These are phyloP conservation scores for Lophius americanus DNA, from an alignment of 2,797 vertebrate genomes.

Conservation along the genomic window DNA sequence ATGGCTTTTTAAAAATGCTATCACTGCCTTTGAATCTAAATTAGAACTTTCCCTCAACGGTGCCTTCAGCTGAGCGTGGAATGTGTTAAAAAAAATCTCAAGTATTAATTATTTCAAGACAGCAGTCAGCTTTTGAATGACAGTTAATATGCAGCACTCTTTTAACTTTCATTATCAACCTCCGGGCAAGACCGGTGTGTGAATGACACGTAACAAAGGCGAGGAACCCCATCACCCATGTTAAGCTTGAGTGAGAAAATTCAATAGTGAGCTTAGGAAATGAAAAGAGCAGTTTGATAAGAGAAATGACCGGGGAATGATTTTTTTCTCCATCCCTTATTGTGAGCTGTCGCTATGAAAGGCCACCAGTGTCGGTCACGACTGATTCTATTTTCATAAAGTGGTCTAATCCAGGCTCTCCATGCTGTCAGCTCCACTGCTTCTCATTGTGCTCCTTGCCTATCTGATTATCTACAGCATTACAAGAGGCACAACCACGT, in stretches of 20 bases:
- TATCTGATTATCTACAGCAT: conserved; percentile 71
- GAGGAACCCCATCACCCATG: conserved; percentile 58
- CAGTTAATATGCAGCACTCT: conserved; percentile 70
- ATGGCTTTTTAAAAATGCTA: background rate
- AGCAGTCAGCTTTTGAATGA: conserved; percentile 42
- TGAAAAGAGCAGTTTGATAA: conserved; percentile 73
- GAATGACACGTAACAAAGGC: conserved; percentile 61
- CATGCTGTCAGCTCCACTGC: conserved; percentile 62
- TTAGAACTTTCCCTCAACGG: conserved; percentile 20
- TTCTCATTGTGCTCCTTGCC: conserved; percentile 63
- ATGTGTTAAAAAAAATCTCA: conserved; percentile 7
- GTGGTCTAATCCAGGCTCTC: conserved; percentile 68
- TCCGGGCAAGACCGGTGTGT: conserved; percentile 48
- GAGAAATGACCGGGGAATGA: conserved; percentile 68
- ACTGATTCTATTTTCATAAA: conserved; percentile 70
- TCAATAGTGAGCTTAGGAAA: conserved; percentile 74
- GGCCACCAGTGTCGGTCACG: conserved; percentile 59
- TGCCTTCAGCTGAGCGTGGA: conserved; percentile 19
- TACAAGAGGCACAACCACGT: conserved; percentile 60
- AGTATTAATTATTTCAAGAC: conserved; percentile 49
- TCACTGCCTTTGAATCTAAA: conserved; percentile 22
- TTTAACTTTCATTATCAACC: conserved; percentile 73
- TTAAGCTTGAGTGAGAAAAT: conserved; percentile 70
- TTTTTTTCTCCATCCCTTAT: conserved; percentile 49
- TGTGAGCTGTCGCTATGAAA: conserved; percentile 66